Evolutionary conservation across 53 echinoderm and acorn worm species (phyloP), one percentile per base, ranked within the genome.

Genomic region (Mesocentrotus franciscanus): DNA sequence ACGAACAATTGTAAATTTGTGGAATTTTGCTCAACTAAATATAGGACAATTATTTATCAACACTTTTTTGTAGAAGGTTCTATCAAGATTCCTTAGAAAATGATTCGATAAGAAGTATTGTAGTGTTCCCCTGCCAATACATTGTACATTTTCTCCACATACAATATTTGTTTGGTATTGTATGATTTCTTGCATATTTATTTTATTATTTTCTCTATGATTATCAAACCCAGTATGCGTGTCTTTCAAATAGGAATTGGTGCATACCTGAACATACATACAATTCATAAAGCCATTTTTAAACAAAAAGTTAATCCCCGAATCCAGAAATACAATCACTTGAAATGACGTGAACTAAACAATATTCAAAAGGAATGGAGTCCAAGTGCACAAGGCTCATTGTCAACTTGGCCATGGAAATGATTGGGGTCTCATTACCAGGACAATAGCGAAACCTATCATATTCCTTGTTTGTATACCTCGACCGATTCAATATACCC

Each of bases 371-470:
- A 36, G 6, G 42, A 42, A 81, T 81, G 36, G 15, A 81, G 22
- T 39, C 42, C 42, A 74, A 74, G 74, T 30, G 0, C 9, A 81
- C 20, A 36, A 16, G 22, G 22, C 22, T 81, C 20, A 81, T 20
- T 81, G 18, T 9, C 36, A 81, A 81, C 42, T 39, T 22, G 64
- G 20, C 64, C 64, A 18, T 64, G 64, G 64, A 20, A 64, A 64
- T 64, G 42, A 39, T 81, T 7, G 18, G 36, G 22, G 7, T 42
- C 18, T 74, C 18, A 81, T 81, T 81, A 81, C 18, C 81, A 20
- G 18, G 20, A 81, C 42, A 81, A 81, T 18, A 81, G 81, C 81
- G 33, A 81, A 34, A 81, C 42, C 18, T 81, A 81, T 81, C 81
- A 15, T 18, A 27, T 81, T 81, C 42, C 42, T 18, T 16, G 18